Conservation (phyloP, 2,888 invertebrate species). For the Stenichneumon culpator region DNA sequence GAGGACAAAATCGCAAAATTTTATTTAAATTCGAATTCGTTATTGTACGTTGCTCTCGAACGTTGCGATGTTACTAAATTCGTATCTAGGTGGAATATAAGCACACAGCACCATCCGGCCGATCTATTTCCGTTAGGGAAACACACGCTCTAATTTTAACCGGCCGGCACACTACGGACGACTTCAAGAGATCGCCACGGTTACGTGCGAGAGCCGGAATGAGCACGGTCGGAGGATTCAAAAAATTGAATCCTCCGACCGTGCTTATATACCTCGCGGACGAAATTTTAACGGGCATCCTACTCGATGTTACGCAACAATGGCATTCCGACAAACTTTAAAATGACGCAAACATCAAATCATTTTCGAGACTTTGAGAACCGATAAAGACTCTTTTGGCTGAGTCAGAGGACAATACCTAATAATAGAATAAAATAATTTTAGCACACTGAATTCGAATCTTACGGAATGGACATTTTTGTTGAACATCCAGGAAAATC, state of each 20-base stretch:
- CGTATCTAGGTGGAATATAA: slow-evolving; percentile 75
- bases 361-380: slow-evolving; percentile 7
- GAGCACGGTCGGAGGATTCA: too few species aligned
- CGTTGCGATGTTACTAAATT: slow-evolving; percentile 76
- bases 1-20: background rate
- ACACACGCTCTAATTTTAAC: slow-evolving; percentile 83
- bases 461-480: background rate
- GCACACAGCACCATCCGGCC: slow-evolving; percentile 77
- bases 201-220: slow-evolving; percentile 38
- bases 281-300: slow-evolving; percentile 6
- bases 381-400: slow-evolving; percentile 1
- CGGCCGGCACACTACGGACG: slow-evolving; percentile 69
- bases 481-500: background rate
- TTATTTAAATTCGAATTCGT: slow-evolving; percentile 19
- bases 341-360: slow-evolving; percentile 27
- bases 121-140: slow-evolving; percentile 83
- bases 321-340: slow-evolving; percentile 33
- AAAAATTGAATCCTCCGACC: slow-evolving; percentile 12
- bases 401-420: background rate
- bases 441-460: background rate
- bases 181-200: slow-evolving; percentile 55
- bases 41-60: slow-evolving; percentile 62
- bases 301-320: slow-evolving; percentile 48
- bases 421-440: slow-evolving; percentile 3
- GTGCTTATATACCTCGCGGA: slow-evolving; percentile 19